Percentiles rank a stretch among this genome's conserved stretches.
Evolutionary conservation across 2,888 invertebrate species (phyloP).

Genomic region (Amblyjoppa fuscipennis): DNA sequence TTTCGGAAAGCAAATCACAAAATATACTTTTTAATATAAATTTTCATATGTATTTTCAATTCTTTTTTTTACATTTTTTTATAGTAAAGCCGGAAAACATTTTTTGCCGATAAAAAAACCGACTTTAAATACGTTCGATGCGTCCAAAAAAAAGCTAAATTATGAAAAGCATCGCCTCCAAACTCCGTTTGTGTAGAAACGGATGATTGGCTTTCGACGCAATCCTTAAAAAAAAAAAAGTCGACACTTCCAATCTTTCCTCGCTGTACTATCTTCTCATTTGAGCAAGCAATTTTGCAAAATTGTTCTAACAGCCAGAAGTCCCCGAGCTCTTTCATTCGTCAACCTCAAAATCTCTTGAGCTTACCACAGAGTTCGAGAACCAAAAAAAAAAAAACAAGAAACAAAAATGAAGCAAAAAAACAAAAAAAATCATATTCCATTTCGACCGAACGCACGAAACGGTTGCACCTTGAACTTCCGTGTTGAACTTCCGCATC

Average conservation of each 20-base stretch:
- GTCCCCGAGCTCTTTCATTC: not conserved
- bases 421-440: slow-evolving; percentile 9
- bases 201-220: not conserved
- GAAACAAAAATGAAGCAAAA: not conserved
- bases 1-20: no score
- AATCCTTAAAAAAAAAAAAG: slow-evolving; percentile 1
- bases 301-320: slow-evolving; percentile 26
- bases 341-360: not conserved
- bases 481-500: slow-evolving; percentile 46
- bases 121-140: no score
- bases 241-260: not conserved
- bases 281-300: not conserved
- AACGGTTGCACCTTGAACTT: slow-evolving; percentile 34
- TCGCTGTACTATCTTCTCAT: slow-evolving; percentile 10
- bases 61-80: no score
- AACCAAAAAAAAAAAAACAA: not conserved
- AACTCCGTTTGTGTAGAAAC: not conserved
- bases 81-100: no score
- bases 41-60: no score
- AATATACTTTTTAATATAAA: no score
- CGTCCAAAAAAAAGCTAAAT: not conserved
- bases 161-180: not conserved
- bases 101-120: no score
- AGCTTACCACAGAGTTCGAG: not conserved
- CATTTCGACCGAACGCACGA: slow-evolving; percentile 51